A percentile compares a stretch with the other conserved stretches of the same genome.
Conservation (phyloP, 2,888 invertebrate genomes). For the Amaurobius ferox region DNA sequence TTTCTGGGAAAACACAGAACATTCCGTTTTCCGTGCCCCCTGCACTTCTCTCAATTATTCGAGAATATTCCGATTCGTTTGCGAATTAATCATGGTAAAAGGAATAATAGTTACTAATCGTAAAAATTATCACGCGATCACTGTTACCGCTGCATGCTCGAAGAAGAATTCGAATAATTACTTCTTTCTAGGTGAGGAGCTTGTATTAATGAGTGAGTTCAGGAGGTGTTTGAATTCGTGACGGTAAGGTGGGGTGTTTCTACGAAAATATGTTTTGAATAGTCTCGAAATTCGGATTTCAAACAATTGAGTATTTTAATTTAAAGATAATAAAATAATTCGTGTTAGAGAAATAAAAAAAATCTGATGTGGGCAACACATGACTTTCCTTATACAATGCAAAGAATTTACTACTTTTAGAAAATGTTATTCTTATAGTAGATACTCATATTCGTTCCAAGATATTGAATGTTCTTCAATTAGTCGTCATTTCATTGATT, state of each 20-base stretch:
- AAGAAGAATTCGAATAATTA: background rate
- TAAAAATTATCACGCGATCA: background rate
- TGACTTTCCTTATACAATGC: too few relatives aligned
- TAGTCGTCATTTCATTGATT: too few relatives aligned
- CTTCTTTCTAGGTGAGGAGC: background rate
- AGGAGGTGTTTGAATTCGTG: background rate
- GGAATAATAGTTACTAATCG: slow-evolving; percentile 16
- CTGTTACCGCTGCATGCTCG: background rate
- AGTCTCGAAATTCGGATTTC: too few relatives aligned
- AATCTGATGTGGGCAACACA: too few relatives aligned
- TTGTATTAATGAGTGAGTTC: background rate
- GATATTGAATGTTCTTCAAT: too few relatives aligned
- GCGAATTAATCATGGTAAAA: slow-evolving; percentile 7
- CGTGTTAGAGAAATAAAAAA: too few relatives aligned
- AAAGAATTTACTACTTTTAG: too few relatives aligned
- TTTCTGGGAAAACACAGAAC: background rate
- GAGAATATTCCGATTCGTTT: slow-evolving; percentile 7
- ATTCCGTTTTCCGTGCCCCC: background rate
- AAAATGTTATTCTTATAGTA: too few relatives aligned
- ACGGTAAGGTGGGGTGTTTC: background rate
- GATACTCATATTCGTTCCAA: too few relatives aligned
- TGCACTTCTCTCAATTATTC: background rate
- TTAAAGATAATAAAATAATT: too few relatives aligned
- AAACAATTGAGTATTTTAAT: too few relatives aligned
- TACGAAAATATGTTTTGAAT: too few relatives aligned